Conservation (phyloP, 1,140 invertebrate species). For the Drosophila sproati region DNA sequence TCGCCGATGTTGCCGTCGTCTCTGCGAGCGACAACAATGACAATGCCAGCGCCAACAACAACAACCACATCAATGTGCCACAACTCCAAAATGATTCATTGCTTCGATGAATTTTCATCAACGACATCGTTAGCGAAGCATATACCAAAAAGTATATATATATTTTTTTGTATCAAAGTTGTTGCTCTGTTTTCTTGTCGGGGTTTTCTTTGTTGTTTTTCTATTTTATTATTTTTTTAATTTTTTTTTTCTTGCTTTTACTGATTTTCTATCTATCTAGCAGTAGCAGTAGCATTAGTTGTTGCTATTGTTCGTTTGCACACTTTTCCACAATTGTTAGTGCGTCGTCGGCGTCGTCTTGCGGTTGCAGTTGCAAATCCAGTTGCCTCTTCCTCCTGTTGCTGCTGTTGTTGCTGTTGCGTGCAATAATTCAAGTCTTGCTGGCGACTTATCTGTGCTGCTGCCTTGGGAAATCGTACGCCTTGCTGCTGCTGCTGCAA, state of each 20-base stretch:
- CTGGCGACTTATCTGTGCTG: conserved; percentile 80
- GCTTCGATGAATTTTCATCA: conserved; percentile 82
- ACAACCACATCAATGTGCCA: conserved; percentile 58
- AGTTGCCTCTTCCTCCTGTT: conserved; percentile 39
- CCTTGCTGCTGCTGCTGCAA: conserved; percentile 67
- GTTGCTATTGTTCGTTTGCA: conserved; percentile 77
- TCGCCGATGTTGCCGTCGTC: conserved; percentile 29
- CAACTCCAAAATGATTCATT: conserved; percentile 80
- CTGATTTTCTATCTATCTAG: conserved; percentile 71
- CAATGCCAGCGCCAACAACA: conserved; percentile 43
- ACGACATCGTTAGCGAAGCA: conserved; percentile 79
- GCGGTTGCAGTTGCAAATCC: conserved; percentile 39
- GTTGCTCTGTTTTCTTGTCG: conserved; percentile 41
- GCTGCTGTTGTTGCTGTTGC: conserved; percentile 64
- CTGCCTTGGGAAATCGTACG: conserved; percentile 77
- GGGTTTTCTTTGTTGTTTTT: conserved; percentile 37
- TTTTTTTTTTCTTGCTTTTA: conserved; percentile 41
- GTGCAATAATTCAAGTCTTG: conserved; percentile 84
- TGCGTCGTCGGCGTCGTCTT: conserved; percentile 39
- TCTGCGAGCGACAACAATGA: conserved; percentile 38
- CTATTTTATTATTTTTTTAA: conserved; percentile 10
- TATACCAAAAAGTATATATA: conserved; percentile 53
- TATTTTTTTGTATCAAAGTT: conserved; percentile 18
- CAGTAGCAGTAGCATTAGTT: not conserved
- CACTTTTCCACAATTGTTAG: conserved; percentile 80